Evolutionary conservation across 2,113 vertebrate genomes (phyloP), one percentile per base, ranked within the genome.

Genomic region (Nestor notabilis): DNA sequence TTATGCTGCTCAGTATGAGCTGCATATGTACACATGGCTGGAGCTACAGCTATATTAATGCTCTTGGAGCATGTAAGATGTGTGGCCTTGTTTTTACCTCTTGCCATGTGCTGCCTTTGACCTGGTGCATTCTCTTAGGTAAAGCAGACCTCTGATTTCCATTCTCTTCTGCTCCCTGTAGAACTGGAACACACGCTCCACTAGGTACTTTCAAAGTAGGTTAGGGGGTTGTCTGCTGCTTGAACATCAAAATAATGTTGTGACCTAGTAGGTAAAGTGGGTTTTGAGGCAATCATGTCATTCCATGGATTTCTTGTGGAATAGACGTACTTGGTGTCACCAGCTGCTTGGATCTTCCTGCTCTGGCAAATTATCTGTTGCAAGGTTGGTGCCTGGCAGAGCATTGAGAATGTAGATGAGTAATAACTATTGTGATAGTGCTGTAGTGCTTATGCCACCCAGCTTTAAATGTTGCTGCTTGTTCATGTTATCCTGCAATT

Each of bases 11-110:
- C 5, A 2, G 53, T 33, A 10, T 27, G 53, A 82, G 19, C 58
- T n/a, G 27, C n/a, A 29, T 4, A 14, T 39, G 35, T 31, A 8
- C 33, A 19, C 1, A 0, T 63, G 55, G 27, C 16, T 89, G 61
- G 58, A 44, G 37, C 61, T 76, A 33, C 6, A 21, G 17, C 77
- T 33, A 31, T 35, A 4, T 8, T 14, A n/a, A 19, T 16, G 41
- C 14, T 72, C 46, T 47, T 49, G 43, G 29, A 81, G 19, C 28
- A 3, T 0, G 0, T 27, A 63, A 70, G 31, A 41, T 52, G 13
- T 2, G 25, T 49, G 55, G 33, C 24, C 28, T 74, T 47, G 4
- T 19, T 91, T 83, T 70, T 11, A 50, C 24, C 13, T 76, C 33
- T 71, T 90, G 15, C n/a, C 3, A 2, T 1, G 0, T n/a, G 17